phyloP scores from a whole-genome alignment of 2,888 invertebrate species.

The Dasypogon diadema region DNA sequence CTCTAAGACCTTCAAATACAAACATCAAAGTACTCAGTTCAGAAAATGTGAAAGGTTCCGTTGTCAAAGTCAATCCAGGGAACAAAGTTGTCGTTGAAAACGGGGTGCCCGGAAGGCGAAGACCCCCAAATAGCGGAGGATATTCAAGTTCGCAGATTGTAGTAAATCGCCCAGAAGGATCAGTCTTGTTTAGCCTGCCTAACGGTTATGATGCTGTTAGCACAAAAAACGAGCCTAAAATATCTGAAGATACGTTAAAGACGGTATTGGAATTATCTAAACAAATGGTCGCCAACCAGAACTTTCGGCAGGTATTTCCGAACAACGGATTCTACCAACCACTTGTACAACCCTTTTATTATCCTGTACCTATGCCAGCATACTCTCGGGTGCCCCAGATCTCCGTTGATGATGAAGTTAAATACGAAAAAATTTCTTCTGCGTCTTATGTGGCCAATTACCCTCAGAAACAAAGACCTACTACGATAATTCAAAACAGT shows the following conservation, averaged over 20 bases:
- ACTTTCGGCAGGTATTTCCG: constrained; percentile 64
- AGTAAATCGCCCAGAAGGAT: constrained; percentile 67
- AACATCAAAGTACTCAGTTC: background rate
- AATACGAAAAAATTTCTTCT: constrained; percentile 56
- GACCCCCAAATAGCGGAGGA: constrained; percentile 57
- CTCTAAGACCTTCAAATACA: background rate
- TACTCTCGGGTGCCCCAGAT: constrained; percentile 30
- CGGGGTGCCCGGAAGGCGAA: constrained; percentile 40
- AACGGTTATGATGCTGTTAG: constrained; percentile 33
- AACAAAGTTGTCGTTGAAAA: constrained; percentile 63
- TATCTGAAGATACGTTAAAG: constrained; percentile 67
- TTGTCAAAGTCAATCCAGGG: constrained; percentile 61
- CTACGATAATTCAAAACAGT: constrained; percentile 67
- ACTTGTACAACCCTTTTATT: constrained; percentile 65
- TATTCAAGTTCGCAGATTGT: constrained; percentile 68
- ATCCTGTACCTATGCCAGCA: constrained; percentile 57
- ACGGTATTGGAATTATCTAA: constrained; percentile 67
- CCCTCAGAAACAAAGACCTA: constrained; percentile 59
- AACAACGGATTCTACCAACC: constrained; percentile 61
- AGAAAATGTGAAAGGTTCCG: background rate
- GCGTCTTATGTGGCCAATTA: constrained; percentile 52
- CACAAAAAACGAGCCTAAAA: constrained; percentile 61
- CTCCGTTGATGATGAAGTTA: constrained; percentile 57
- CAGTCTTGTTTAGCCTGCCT: constrained; percentile 65
- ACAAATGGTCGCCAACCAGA: constrained; percentile 67